Conservation (phyloP, 1,140 invertebrate genomes). For the Physella acuta region DNA sequence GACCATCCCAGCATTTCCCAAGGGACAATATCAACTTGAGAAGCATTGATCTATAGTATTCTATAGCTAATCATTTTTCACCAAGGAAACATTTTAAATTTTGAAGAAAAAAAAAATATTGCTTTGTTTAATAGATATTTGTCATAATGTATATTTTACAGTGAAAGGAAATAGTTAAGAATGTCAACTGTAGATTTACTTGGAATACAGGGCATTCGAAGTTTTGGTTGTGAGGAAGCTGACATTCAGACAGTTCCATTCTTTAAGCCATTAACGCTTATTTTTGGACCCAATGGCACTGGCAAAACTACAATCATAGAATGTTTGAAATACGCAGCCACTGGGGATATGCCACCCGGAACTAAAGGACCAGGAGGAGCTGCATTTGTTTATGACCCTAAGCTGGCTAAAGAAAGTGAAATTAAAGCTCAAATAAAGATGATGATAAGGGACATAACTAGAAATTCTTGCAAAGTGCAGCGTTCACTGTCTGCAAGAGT, state of each 20-base stretch:
- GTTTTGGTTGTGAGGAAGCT: slow-evolving; percentile 78
- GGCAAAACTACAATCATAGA: slow-evolving; percentile 99
- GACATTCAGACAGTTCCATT: slow-evolving; percentile 79
- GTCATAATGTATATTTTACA: too few relatives aligned
- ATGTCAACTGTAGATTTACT: slow-evolving; percentile 52
- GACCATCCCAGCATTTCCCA: too few relatives aligned
- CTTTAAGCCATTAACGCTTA: slow-evolving; percentile 85
- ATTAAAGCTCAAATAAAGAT: slow-evolving; percentile 66
- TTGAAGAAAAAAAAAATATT: too few relatives aligned
- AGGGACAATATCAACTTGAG: too few relatives aligned
- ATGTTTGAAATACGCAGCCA: slow-evolving; percentile 85
- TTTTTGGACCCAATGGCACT: slow-evolving; percentile 95
- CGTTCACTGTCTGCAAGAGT: too few relatives aligned
- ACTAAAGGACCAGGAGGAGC: slow-evolving; percentile 72
- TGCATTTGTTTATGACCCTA: slow-evolving; percentile 91
- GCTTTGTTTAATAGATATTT: too few relatives aligned
- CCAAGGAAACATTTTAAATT: too few relatives aligned
- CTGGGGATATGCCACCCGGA: slow-evolving; percentile 84
- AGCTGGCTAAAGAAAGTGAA: slow-evolving; percentile 62
- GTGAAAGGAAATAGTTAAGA: slow-evolving; percentile 3
- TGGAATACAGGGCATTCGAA: slow-evolving; percentile 74
- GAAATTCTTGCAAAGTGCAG: too few relatives aligned
- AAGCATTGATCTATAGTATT: too few relatives aligned
- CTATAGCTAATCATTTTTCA: too few relatives aligned
- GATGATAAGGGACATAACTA: slow-evolving; percentile 13